Evolutionary conservation across 2,888 invertebrate species (phyloP).

Genomic region (Plutella xylostella): DNA sequence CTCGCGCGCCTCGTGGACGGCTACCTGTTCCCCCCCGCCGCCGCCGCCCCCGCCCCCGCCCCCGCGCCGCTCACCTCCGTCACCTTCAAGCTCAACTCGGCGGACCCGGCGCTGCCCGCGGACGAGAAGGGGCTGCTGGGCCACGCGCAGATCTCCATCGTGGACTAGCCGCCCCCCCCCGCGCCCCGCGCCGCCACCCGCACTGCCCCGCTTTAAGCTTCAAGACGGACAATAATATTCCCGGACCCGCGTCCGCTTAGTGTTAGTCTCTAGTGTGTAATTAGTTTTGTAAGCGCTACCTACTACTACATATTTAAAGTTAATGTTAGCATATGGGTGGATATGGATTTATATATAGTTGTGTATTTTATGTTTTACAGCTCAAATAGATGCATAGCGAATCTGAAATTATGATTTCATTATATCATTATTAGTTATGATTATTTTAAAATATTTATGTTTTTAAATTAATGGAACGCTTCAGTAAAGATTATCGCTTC

Average conservation of each 20-base stretch:
- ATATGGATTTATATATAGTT: conserved; percentile 31
- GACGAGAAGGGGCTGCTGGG: conserved; percentile 97
- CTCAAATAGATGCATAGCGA: conserved; percentile 52
- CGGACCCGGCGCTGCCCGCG: conserved; percentile 77
- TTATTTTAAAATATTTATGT: neutral
- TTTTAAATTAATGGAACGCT: neutral
- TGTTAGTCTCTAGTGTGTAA: conserved; percentile 1
- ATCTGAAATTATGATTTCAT: too few species aligned
- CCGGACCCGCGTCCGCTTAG: neutral
- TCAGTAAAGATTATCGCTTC: too few species aligned
- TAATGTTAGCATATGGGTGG: conserved; percentile 31
- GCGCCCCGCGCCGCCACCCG: neutral
- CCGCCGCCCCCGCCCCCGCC: conserved; percentile 66
- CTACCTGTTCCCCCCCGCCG: conserved; percentile 45
- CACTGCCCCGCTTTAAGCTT: conserved; percentile 3
- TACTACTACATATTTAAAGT: neutral
- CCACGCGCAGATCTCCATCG: conserved; percentile 96
- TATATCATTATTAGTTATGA: conserved; percentile 25
- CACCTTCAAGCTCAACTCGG: conserved; percentile 84
- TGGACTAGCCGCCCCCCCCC: conserved; percentile 71
- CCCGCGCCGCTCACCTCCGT: conserved; percentile 71
- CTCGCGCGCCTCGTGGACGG: conserved; percentile 89
- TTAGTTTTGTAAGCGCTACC: conserved; percentile 2
- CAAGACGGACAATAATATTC: conserved; percentile 7
- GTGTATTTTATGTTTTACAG: conserved; percentile 35